These are phyloP conservation scores for Neogobius melanostomus DNA, from an alignment of 2,113 vertebrate genomes.

Conservation along the genomic window DNA sequence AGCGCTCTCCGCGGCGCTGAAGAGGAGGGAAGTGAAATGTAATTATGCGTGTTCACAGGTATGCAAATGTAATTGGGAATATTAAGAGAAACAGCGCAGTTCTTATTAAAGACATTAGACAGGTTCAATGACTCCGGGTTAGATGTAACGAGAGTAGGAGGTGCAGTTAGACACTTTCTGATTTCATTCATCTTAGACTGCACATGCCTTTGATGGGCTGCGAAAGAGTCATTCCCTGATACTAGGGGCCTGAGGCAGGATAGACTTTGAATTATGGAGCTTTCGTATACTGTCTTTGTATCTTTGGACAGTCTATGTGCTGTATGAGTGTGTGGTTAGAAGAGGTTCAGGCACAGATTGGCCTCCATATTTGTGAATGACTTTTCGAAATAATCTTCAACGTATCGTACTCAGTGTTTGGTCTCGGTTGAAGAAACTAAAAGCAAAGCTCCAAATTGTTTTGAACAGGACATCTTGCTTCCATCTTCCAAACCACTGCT, in stretches of 20 bases:
- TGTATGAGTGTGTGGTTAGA: too few relatives aligned
- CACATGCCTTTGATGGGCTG: background rate
- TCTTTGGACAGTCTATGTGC: too few relatives aligned
- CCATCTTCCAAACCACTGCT: constrained; percentile 3
- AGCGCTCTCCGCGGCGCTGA: constrained; percentile 20
- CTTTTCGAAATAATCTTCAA: too few relatives aligned
- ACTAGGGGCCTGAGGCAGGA: background rate
- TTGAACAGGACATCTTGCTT: background rate
- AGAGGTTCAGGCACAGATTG: too few relatives aligned
- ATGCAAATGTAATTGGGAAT: background rate
- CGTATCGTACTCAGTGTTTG: background rate
- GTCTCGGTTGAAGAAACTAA: background rate
- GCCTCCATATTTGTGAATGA: too few relatives aligned
- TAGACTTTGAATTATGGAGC: background rate
- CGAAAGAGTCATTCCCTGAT: background rate
- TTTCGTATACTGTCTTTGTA: background rate
- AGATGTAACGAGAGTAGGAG: constrained; percentile 5
- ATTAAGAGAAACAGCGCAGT: background rate
- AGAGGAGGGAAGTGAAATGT: constrained; percentile 14
- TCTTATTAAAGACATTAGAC: constrained; percentile 7
- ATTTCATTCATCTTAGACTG: background rate
- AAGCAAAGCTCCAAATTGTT: background rate
- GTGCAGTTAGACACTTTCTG: background rate
- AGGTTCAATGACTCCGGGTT: constrained; percentile 10
- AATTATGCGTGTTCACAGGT: constrained; percentile 4